A percentile compares a stretch with the other conserved stretches of the same genome.
Conservation (phyloP, 2,797 vertebrate genomes). For the Dromococcyx pavoninus region DNA sequence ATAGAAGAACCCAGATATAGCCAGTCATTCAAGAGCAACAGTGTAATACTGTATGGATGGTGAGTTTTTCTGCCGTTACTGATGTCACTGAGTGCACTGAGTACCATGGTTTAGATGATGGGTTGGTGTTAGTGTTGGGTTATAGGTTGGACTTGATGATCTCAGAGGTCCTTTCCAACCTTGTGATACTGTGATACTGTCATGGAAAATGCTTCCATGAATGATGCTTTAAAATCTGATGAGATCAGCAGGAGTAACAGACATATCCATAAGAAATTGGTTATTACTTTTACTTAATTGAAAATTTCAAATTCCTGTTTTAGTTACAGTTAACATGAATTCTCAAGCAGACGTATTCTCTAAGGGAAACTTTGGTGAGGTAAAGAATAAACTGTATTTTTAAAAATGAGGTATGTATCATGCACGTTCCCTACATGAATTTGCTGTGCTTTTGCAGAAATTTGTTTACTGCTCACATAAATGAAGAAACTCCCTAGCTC, state of each 20-base stretch:
- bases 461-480: background rate
- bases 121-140: too few relatives aligned
- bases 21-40: background rate
- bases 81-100: too few relatives aligned
- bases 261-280: background rate
- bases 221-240: background rate
- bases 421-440: background rate
- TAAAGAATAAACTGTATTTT: background rate
- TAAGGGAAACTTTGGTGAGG: background rate
- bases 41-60: background rate
- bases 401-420: background rate
- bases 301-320: background rate
- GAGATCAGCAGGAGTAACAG: background rate
- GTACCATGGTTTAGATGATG: too few relatives aligned
- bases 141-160: too few relatives aligned
- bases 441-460: background rate
- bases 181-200: too few relatives aligned
- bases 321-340: background rate
- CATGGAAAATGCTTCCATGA: background rate
- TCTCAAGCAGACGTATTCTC: background rate
- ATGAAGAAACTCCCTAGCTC: background rate
- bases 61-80: background rate
- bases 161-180: too few relatives aligned
- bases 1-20: background rate
- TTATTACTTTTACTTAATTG: background rate